Base-by-base conservation (phyloP, 2,888 invertebrate genomes). In the Cephus pygmeus region DNA sequence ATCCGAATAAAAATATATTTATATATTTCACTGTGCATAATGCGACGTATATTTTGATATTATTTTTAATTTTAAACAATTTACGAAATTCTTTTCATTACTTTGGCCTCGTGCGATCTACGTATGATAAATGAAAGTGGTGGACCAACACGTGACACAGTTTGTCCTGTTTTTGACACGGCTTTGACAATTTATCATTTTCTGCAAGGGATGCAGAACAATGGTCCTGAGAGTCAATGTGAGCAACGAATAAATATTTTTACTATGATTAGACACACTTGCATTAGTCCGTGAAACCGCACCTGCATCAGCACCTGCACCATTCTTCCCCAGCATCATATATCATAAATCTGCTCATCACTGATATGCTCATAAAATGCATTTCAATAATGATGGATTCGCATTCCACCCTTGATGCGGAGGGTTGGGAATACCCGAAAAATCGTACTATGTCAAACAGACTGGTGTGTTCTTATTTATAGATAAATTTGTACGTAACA, bases 191-290 rank as follows among this genome's bases (percentile, higher is more conserved):
- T 56, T 56, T 56, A 56, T 56, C 56, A 56, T 23, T 56, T 56
- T 56, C 56, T 35, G 2, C 23, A 23, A 56, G 56, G 56, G 56
- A 56, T 56, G 56, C 56, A 56, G 85, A 85, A 79, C 81, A 83
- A 85, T 81, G 83, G 75, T 23, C 75, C 80, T 73, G 84, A 85
- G 85, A 85, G 84, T 85, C 85, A 84, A 83, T 81, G 74, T 56
- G 77, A 81, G 79, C 76, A 80, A 79, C 83, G 76, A 76, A 76
- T 76, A 84, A 85, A 85, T 80, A 82, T 85, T 84, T 85, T 80
- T 77, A 76, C 56, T 77, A 77, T 76, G 78, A 84, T 82, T 85
- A 85, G 81, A 82, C 81, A 79, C 69, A 77, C 40, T 40, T 56
- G 23, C 23, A 31, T 75, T 73, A 69, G 34, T 12, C 31, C 71